Conservation (phyloP, 2,113 vertebrate species). For the Ovibos moschatus region DNA sequence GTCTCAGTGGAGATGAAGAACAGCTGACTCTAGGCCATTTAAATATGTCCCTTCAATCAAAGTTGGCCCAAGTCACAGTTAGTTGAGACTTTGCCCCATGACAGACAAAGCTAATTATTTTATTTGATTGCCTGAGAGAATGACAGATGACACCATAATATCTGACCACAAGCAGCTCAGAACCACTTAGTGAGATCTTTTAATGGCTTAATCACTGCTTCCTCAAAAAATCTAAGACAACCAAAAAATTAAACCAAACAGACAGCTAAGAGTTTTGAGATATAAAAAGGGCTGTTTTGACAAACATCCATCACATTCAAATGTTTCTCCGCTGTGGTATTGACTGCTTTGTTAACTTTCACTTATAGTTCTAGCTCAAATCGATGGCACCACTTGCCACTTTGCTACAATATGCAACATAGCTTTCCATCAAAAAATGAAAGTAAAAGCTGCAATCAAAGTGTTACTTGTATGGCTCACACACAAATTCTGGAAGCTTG, state of each 20-base stretch:
- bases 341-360: not conserved
- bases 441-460: not conserved
- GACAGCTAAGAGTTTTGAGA: not conserved
- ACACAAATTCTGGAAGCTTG: not conserved
- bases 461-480: not conserved
- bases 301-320: not conserved
- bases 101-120: conserved; percentile 25
- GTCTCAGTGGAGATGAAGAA: not conserved
- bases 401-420: not conserved
- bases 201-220: not conserved
- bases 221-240: not conserved
- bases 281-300: not conserved
- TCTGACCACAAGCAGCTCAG: not conserved
- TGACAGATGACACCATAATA: not conserved
- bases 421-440: not conserved
- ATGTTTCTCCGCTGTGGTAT: not conserved
- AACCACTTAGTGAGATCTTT: not conserved
- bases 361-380: not conserved
- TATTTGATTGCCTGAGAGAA: conserved; percentile 2
- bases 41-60: not conserved
- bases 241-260: conserved; percentile 11
- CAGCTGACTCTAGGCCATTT: not conserved
- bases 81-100: not conserved
- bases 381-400: not conserved
- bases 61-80: not conserved